Evolutionary conservation across 1,140 invertebrate genomes (phyloP).

Genomic region (Caenorhabditis elegans): DNA sequence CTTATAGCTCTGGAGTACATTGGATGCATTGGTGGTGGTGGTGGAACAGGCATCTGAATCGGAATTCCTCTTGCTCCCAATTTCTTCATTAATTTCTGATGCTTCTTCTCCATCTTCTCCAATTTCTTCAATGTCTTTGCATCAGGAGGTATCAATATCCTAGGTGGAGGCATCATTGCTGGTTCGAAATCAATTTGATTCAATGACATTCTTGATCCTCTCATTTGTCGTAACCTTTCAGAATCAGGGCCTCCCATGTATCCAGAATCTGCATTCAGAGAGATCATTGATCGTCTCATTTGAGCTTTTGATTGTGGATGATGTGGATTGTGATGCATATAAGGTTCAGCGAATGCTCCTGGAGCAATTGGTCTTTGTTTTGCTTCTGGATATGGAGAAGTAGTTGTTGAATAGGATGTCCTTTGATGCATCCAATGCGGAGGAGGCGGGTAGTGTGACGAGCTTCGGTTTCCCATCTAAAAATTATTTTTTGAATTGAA

Average conservation of each 20-base stretch:
- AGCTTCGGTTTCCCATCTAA: slow-evolving; percentile 26
- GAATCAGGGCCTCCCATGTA: background rate
- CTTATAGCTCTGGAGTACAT: slow-evolving; percentile 34
- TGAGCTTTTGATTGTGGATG: slow-evolving; percentile 1
- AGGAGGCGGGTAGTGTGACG: slow-evolving; percentile 27
- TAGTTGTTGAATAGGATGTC: background rate
- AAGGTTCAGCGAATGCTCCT: slow-evolving; percentile 30
- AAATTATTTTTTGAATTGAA: background rate
- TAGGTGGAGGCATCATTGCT: background rate
- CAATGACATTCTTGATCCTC: slow-evolving; percentile 30
- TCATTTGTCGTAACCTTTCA: background rate
- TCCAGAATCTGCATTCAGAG: slow-evolving; percentile 16
- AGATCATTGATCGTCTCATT: slow-evolving; percentile 34
- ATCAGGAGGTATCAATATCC: slow-evolving; percentile 1
- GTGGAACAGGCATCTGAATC: background rate
- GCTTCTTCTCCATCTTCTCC: slow-evolving; percentile 32
- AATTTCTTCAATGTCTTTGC: slow-evolving; percentile 31
- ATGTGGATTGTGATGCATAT: slow-evolving; percentile 24
- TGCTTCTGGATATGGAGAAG: slow-evolving; percentile 6
- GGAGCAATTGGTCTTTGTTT: slow-evolving; percentile 17
- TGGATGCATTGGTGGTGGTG: slow-evolving; percentile 11
- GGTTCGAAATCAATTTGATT: slow-evolving; percentile 32
- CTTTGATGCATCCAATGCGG: slow-evolving; percentile 13
- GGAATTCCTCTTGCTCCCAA: slow-evolving; percentile 23
- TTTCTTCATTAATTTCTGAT: slow-evolving; percentile 13